Percentiles rank a stretch among this genome's conserved stretches.
phyloP scores from a whole-genome alignment of 1,140 invertebrate species.

The Colletes latitarsis region DNA sequence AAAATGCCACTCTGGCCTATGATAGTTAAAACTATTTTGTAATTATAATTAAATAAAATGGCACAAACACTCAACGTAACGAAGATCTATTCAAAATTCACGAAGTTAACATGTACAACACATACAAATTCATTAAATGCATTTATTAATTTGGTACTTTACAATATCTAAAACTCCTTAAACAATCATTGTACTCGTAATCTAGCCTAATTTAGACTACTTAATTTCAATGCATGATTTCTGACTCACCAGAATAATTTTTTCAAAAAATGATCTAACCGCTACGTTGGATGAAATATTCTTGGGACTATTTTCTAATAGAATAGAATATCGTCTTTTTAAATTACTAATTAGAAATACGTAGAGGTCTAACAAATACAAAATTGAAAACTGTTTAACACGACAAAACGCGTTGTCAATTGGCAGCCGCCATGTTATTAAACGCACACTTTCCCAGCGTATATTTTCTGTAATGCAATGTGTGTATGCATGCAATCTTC shows the following conservation, averaged over 20 bases:
- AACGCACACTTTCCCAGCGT: slow-evolving; percentile 37
- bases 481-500: not conserved
- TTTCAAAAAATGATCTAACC: not conserved
- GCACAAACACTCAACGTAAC: not conserved
- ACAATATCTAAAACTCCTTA: not conserved
- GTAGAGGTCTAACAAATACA: slow-evolving; percentile 63
- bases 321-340: not conserved
- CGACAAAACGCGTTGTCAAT: slow-evolving; percentile 74
- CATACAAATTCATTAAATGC: not conserved
- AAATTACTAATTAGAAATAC: slow-evolving; percentile 54
- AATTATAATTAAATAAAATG: not conserved
- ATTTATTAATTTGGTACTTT: not conserved
- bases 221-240: slow-evolving; percentile 27
- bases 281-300: slow-evolving; percentile 4
- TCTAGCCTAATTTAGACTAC: not conserved
- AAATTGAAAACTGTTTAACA: slow-evolving; percentile 68
- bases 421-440: slow-evolving; percentile 75
- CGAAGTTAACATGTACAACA: not conserved
- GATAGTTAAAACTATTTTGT: not conserved
- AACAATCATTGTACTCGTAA: not conserved
- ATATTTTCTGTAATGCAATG: slow-evolving; percentile 42
- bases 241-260: slow-evolving; percentile 38
- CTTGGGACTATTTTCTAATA: not conserved
- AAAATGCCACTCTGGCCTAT: not conserved
- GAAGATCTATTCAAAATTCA: not conserved